Conservation (phyloP, 2,888 invertebrate species). For the Mamestra brassicae region DNA sequence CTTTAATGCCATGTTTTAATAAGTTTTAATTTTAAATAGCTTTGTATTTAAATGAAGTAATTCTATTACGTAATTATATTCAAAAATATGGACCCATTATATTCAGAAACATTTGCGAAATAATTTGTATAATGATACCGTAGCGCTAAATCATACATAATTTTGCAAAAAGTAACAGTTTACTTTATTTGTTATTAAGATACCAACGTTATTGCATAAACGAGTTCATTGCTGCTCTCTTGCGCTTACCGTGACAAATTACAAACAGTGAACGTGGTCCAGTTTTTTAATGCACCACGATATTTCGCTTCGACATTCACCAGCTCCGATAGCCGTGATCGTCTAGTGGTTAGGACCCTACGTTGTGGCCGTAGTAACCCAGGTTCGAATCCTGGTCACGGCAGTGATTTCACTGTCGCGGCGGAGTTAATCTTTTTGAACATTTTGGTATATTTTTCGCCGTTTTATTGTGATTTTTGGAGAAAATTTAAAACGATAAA, state of each 20-base stretch:
- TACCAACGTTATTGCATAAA: constrained; percentile 19
- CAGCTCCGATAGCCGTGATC: constrained; percentile 85
- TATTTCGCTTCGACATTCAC: neutral
- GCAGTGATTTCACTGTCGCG: constrained; percentile 82
- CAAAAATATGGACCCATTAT: neutral
- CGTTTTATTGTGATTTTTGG: neutral
- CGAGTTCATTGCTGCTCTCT: constrained; percentile 30
- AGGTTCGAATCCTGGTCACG: constrained; percentile 94
- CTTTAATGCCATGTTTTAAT: neutral
- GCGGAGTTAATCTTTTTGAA: constrained; percentile 44
- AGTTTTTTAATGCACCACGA: constrained; percentile 5
- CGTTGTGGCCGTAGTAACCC: constrained; percentile 93
- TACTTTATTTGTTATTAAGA: neutral
- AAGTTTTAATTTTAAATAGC: neutral
- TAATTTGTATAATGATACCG: neutral
- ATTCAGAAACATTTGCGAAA: neutral
- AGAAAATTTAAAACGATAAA: fast-evolving
- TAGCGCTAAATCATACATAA: neutral
- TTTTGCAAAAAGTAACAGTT: neutral
- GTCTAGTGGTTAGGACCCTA: constrained; percentile 94
- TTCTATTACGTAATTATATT: neutral
- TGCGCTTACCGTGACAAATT: constrained; percentile 42
- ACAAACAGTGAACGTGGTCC: constrained; percentile 49
- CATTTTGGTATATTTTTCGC: constrained; percentile 1
- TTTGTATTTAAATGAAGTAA: neutral